These are phyloP conservation scores for Oasisia sp. DNA, from an alignment of 2,888 invertebrate genomes.

Conservation along the genomic window DNA sequence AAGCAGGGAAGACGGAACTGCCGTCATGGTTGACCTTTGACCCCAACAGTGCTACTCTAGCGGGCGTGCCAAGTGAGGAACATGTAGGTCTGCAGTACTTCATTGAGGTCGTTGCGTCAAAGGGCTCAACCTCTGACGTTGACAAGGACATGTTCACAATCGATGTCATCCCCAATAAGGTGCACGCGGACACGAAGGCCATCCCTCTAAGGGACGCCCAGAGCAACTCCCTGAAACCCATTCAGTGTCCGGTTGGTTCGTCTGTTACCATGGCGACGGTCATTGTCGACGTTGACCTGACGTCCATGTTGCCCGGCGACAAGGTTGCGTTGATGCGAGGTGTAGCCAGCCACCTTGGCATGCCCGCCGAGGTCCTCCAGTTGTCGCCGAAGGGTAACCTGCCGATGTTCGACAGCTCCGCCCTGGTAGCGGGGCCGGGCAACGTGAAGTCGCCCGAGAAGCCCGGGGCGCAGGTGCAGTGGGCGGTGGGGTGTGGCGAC, in stretches of 20 bases:
- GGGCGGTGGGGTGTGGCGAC: slow-evolving; percentile 80
- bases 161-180: slow-evolving; percentile 69
- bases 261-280: slow-evolving; percentile 75
- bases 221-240: slow-evolving; percentile 44
- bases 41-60: slow-evolving; percentile 75
- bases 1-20: slow-evolving; percentile 41
- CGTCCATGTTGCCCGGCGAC: slow-evolving; percentile 73
- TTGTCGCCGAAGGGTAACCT: slow-evolving; percentile 53
- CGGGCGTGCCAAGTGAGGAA: slow-evolving; percentile 75
- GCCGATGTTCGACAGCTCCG: slow-evolving; percentile 56
- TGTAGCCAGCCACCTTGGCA: slow-evolving; percentile 52
- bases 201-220: slow-evolving; percentile 41
- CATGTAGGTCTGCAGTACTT: slow-evolving; percentile 76
- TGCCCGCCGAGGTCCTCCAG: slow-evolving; percentile 55
- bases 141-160: slow-evolving; percentile 72
- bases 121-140: slow-evolving; percentile 40
- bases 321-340: slow-evolving; percentile 68
- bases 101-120: slow-evolving; percentile 61
- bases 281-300: slow-evolving; percentile 76
- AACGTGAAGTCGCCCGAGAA: slow-evolving; percentile 50
- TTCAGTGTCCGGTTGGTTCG: slow-evolving; percentile 65
- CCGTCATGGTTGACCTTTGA: slow-evolving; percentile 73
- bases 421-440: slow-evolving; percentile 61
- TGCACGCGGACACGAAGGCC: slow-evolving; percentile 37
- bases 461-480: slow-evolving; percentile 50